A percentile compares a stretch with the other conserved stretches of the same genome.
Conservation (phyloP, 2,797 vertebrate genomes). For the Ciconia nigra region DNA sequence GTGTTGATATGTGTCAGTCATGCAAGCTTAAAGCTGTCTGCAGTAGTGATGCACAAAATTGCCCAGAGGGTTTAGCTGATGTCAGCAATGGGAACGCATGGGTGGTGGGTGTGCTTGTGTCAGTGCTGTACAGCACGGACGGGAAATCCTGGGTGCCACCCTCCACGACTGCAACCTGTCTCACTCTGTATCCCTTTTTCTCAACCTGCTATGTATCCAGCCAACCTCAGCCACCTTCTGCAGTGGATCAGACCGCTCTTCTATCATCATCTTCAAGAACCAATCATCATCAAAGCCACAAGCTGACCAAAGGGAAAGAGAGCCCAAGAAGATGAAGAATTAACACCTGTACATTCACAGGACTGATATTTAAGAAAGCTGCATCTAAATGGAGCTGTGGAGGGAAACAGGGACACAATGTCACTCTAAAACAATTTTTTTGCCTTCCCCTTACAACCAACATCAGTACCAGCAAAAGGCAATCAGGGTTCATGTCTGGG, state of each 20-base stretch:
- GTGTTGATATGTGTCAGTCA: fast-evolving
- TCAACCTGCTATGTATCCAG: fast-evolving
- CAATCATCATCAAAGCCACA: neutral
- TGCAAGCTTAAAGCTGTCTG: neutral
- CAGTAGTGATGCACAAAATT: neutral
- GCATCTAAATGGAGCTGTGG: neutral
- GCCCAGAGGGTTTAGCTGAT: neutral
- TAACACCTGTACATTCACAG: neutral
- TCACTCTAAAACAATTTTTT: neutral
- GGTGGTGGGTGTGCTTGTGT: neutral
- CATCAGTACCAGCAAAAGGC: neutral
- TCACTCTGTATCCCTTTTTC: neutral
- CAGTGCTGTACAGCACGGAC: fast-evolving
- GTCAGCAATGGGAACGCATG: neutral
- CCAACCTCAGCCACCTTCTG: neutral
- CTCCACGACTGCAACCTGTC: fast-evolving
- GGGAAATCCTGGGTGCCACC: neutral
- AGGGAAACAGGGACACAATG: neutral
- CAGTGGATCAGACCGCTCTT: too few species aligned
- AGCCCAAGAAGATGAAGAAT: neutral
- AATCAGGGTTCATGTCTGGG: neutral
- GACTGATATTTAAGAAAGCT: neutral
- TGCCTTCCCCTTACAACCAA: neutral
- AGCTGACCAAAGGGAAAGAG: neutral
- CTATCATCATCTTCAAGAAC: neutral